Evolutionary conservation across 2,113 vertebrate genomes (phyloP).

Genomic region (Papio anubis): DNA sequence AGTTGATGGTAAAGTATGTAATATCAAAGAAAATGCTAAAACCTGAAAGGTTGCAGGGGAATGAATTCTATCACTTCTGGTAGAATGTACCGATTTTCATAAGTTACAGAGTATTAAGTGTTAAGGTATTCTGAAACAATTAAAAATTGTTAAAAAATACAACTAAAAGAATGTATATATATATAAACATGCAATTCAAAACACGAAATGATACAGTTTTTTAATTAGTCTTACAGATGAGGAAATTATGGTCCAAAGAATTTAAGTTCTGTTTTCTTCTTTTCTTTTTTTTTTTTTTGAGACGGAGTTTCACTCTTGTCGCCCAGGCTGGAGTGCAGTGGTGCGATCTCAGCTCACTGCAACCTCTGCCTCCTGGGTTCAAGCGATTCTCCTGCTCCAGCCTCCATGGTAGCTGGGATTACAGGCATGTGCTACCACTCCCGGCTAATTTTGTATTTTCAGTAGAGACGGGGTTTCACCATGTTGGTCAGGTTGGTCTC

Average conservation of each 20-base stretch:
- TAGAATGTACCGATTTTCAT: background rate
- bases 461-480: no score
- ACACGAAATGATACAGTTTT: background rate
- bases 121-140: constrained; percentile 30
- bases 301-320: no score
- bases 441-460: no score
- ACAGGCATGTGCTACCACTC: no score
- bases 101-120: background rate
- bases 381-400: no score
- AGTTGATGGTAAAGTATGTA: background rate
- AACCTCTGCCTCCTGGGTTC: no score
- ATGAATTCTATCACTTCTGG: background rate
- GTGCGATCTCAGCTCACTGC: no score
- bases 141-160: background rate
- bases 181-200: background rate
- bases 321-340: no score
- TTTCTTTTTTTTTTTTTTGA: no score
- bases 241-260: background rate
- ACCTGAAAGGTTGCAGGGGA: background rate
- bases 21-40: background rate
- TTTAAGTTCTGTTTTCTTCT: background rate
- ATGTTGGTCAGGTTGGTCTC: no score
- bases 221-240: background rate
- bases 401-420: no score
- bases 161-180: background rate